Evolutionary conservation across 1,140 invertebrate species (phyloP), one percentile per base, ranked within the genome.

Genomic region (Sitophilus oryzae): DNA sequence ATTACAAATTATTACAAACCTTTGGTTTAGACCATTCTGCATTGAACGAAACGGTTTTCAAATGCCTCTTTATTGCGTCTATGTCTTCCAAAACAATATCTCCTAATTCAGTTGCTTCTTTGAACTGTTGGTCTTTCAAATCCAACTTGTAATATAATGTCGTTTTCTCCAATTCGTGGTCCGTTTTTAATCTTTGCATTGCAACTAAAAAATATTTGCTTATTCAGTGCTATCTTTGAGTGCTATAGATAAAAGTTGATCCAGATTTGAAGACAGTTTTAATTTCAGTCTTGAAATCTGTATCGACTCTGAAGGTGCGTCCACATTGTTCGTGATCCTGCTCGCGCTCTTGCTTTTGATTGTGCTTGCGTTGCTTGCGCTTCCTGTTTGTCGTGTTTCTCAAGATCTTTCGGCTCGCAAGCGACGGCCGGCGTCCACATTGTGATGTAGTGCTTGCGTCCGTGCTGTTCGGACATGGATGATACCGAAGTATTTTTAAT

Each of bases 11-110:
- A n/a, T n/a, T n/a, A n/a, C n/a, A n/a, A 48, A 59, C 59, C 56
- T 52, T 55, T n/a, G 49, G 45, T 38, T 56, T 44, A 9, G 56
- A 15, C 54, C 60, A 58, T 15, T 45, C 55, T 8, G 58, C n/a
- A 19, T n/a, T 25, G 15, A 54, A 44, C 3, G 37, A 25, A 9
- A 61, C 34, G 30, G 36, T 40, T 22, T 55, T 61, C 9, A 56
- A 6, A 30, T 61, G 46, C 10, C 37, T 36, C 11, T 49, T 52
- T 11, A 62, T 21, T 25, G n/a, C 18, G 8, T 56, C 35, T 4
- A 62, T 37, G 15, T 62, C 60, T 35, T 57, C 49, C 10, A 56
- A 38, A 11, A 61, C 9, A 8, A 35, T 43, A 2, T 58, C 30
- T 15, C 52, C 37, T n/a, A 47, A 23, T 15, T 46, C 41, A 21